These are phyloP conservation scores for Blastobasis lacticolella DNA, from an alignment of 2,888 invertebrate genomes.

Conservation along the genomic window DNA sequence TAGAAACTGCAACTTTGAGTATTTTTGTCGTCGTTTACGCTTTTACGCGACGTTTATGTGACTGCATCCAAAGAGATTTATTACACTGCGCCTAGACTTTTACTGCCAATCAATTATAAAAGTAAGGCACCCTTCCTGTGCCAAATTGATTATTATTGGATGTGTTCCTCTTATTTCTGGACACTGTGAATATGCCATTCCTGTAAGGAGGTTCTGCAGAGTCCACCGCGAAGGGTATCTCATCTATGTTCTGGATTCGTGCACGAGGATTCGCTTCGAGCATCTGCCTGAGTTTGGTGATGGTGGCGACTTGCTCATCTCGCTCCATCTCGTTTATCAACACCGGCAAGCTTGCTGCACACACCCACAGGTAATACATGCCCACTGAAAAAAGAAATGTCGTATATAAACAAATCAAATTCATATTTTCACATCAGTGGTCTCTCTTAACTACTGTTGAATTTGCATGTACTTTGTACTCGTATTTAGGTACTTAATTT, in stretches of 20 bases:
- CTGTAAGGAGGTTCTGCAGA: background rate
- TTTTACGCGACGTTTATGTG: no score
- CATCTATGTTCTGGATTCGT: slow-evolving; percentile 14
- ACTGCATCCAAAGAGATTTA: no score
- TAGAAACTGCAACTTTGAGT: no score
- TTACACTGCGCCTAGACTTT: background rate
- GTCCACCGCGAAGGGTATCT: slow-evolving; percentile 11
- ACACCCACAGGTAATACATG: slow-evolving; percentile 62
- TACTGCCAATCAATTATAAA: background rate
- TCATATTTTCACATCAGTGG: no score
- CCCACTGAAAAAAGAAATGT: slow-evolving; percentile 46
- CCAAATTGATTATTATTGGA: background rate
- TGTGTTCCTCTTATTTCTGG: slow-evolving; percentile 1
- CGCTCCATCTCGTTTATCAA: slow-evolving; percentile 56
- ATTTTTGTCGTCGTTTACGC: no score
- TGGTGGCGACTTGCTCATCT: slow-evolving; percentile 49
- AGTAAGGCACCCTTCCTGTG: background rate
- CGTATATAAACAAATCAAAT: no score
- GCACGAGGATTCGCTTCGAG: slow-evolving; percentile 25
- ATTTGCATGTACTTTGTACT: no score
- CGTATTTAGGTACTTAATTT: no score
- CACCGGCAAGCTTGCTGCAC: slow-evolving; percentile 53
- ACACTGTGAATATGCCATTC: slow-evolving; percentile 1
- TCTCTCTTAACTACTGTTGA: no score
- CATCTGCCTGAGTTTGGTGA: slow-evolving; percentile 41